Evolutionary conservation across 2,797 vertebrate species (phyloP).

Genomic region (Botia kubotai): DNA sequence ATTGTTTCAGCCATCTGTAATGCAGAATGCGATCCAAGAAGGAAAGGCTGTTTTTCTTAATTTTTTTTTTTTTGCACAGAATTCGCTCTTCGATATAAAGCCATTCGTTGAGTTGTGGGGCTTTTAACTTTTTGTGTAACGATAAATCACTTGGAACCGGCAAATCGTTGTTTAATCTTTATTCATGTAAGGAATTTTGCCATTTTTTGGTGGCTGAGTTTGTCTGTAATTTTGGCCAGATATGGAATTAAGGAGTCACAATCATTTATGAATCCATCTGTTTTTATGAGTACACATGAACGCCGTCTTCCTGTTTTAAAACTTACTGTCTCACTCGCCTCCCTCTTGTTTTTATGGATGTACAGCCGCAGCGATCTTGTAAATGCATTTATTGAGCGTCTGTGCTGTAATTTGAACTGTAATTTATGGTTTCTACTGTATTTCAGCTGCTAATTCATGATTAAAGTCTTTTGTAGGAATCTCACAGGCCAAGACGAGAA

Average conservation of each 20-base stretch:
- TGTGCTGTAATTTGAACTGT: constrained; percentile 66
- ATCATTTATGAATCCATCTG: constrained; percentile 57
- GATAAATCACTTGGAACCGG: constrained; percentile 61
- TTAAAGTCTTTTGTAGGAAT: constrained; percentile 60
- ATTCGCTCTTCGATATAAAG: constrained; percentile 51
- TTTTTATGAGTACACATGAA: constrained; percentile 53
- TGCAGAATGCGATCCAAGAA: constrained; percentile 53
- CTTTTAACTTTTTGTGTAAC: constrained; percentile 53
- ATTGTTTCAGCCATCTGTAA: constrained; percentile 40
- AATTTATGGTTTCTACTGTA: constrained; percentile 62
- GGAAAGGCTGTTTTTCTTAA: constrained; percentile 45
- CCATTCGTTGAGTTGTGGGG: constrained; percentile 58
- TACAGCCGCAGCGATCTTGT: constrained; percentile 45
- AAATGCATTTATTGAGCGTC: constrained; percentile 61
- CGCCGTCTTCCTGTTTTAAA: constrained; percentile 65
- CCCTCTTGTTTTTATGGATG: constrained; percentile 50
- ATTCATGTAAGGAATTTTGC: constrained; percentile 1
- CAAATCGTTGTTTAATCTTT: constrained; percentile 43
- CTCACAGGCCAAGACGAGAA: constrained; percentile 30
- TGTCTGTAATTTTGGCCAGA: constrained; percentile 48
- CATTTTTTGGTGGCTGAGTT: constrained; percentile 17
- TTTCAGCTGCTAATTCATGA: constrained; percentile 59
- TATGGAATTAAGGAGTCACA: constrained; percentile 53
- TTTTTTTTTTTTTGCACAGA: background rate
- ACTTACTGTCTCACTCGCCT: constrained; percentile 33